A percentile compares a stretch with the other conserved stretches of the same genome.
Conservation (phyloP, 2,113 vertebrate genomes). For the Limnothrissa miodon region DNA sequence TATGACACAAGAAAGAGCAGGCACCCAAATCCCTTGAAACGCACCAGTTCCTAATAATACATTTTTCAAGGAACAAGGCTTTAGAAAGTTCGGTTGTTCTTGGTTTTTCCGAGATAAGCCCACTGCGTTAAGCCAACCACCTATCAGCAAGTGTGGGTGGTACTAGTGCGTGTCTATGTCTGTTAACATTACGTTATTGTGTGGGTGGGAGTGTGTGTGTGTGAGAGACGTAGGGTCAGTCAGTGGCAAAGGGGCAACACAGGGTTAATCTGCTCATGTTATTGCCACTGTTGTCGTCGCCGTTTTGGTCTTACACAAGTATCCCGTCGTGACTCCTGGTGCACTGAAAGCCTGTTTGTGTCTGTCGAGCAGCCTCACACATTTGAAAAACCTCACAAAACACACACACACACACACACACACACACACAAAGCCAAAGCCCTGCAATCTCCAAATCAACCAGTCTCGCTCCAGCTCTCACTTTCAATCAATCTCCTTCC, state of each 20-base stretch:
- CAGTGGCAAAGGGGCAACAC: neutral
- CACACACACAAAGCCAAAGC: too few relatives aligned
- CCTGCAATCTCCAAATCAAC: neutral
- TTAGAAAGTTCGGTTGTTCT: neutral
- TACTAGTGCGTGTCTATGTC: neutral
- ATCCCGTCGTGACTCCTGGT: neutral
- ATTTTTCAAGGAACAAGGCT: neutral
- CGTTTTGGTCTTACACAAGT: neutral
- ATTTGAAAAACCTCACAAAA: neutral
- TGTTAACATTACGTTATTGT: neutral
- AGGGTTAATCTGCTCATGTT: neutral
- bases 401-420: neutral
- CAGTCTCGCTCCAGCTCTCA: neutral
- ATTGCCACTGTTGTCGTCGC: neutral
- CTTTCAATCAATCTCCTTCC: neutral
- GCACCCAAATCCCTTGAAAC: neutral
- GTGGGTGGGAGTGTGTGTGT: neutral
- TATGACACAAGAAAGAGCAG: neutral
- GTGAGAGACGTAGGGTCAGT: neutral
- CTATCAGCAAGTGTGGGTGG: neutral
- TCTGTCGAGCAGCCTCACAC: neutral
- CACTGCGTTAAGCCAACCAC: neutral
- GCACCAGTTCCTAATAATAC: neutral
- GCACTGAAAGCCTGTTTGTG: neutral
- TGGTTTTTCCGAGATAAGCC: neutral